phyloP scores from a whole-genome alignment of 2,113 vertebrate species.

The Penelope pileata region DNA sequence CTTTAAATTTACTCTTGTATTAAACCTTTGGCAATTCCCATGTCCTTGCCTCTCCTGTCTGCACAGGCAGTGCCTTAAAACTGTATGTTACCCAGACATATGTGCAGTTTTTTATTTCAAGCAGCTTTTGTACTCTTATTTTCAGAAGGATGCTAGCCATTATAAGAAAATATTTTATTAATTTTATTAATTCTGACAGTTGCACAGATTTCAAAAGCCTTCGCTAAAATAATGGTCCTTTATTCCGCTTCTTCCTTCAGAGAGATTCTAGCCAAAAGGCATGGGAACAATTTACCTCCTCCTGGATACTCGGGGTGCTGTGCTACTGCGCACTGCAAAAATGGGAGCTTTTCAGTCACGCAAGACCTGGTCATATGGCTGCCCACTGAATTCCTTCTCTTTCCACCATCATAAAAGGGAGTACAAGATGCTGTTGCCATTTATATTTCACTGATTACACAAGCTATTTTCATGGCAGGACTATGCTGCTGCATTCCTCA shows the following conservation, averaged over 20 bases:
- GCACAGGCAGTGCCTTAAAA: background rate
- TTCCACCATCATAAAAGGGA: conserved; percentile 72
- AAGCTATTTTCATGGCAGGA: conserved; percentile 78
- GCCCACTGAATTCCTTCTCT: conserved; percentile 57
- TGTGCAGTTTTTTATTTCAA: conserved; percentile 7
- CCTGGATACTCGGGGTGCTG: background rate
- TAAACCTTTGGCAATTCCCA: background rate
- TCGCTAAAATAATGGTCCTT: conserved; percentile 68
- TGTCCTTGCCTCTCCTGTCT: background rate
- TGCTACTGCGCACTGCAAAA: conserved; percentile 40
- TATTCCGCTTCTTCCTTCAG: conserved; percentile 53
- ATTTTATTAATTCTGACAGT: conserved; percentile 73
- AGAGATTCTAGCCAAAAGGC: conserved; percentile 62
- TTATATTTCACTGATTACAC: conserved; percentile 76
- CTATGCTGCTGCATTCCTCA: conserved; percentile 57
- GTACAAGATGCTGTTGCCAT: conserved; percentile 58
- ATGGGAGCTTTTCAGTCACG: conserved; percentile 68
- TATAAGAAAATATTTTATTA: conserved; percentile 60
- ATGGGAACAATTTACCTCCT: conserved; percentile 35
- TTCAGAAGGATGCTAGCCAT: conserved; percentile 9
- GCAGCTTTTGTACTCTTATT: background rate
- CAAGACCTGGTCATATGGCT: conserved; percentile 48
- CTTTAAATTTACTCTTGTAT: conserved; percentile 17
- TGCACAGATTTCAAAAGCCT: conserved; percentile 61
- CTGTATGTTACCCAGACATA: background rate